phyloP scores from a whole-genome alignment of 2,888 invertebrate species.

The Allacma fusca region DNA sequence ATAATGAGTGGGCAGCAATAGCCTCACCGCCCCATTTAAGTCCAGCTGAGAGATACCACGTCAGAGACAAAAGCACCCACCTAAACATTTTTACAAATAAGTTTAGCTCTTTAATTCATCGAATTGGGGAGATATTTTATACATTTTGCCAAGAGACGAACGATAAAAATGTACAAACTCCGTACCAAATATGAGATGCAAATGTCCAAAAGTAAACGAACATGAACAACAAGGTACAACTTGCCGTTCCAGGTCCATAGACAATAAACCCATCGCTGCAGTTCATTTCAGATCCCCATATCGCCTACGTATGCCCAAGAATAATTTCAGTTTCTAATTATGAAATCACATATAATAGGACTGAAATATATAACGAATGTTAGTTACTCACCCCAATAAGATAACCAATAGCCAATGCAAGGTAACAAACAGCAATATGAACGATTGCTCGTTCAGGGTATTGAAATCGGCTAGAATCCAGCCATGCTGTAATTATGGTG shows the following conservation, averaged over 20 bases:
- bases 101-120: too few relatives aligned
- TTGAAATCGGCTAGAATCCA: slow-evolving; percentile 93
- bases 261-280: slow-evolving; percentile 60
- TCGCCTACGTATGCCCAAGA: slow-evolving; percentile 47
- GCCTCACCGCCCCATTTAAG: slow-evolving; percentile 98
- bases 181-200: slow-evolving; percentile 64
- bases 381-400: slow-evolving; percentile 68
- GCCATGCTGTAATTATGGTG: slow-evolving; percentile 89
- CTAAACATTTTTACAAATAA: too few relatives aligned
- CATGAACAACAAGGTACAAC: slow-evolving; percentile 94
- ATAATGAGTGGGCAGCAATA: slow-evolving; percentile 95
- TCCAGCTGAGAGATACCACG: slow-evolving; percentile 96
- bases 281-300: slow-evolving; percentile 61
- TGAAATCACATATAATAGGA: too few relatives aligned
- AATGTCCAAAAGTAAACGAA: slow-evolving; percentile 85
- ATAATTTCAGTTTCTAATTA: too few relatives aligned
- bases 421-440: slow-evolving; percentile 93
- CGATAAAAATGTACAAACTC: too few relatives aligned
- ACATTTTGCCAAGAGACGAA: too few relatives aligned
- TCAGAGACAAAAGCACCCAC: slow-evolving; percentile 96
- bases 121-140: too few relatives aligned
- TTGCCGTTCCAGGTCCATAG: slow-evolving; percentile 62
- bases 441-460: slow-evolving; percentile 98
- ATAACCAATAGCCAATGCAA: slow-evolving; percentile 93
- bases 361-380: too few relatives aligned